Conservation (phyloP, 2,888 invertebrate species). For the Panzeria rudis region DNA sequence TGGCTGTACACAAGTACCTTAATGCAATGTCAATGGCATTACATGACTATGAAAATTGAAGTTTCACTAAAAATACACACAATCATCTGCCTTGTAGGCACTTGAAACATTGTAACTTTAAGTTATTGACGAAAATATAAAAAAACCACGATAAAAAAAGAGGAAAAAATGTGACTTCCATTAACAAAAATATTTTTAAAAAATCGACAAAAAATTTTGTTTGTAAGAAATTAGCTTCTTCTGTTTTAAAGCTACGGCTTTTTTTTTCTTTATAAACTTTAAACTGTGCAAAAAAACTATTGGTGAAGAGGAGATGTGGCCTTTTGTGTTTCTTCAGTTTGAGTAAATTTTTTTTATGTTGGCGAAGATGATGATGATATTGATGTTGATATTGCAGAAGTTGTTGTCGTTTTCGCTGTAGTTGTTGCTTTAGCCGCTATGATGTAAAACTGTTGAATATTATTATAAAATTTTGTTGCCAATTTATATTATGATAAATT, state of each 20-base stretch:
- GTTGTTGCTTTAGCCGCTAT: slow-evolving; percentile 29
- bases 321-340: slow-evolving; percentile 46
- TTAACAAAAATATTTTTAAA: background rate
- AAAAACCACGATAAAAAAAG: background rate
- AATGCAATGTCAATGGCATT: slow-evolving; percentile 74
- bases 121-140: slow-evolving; percentile 53
- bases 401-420: slow-evolving; percentile 6
- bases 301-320: slow-evolving; percentile 40
- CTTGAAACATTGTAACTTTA: slow-evolving; percentile 72
- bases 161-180: slow-evolving; percentile 23
- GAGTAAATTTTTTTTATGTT: slow-evolving; percentile 33
- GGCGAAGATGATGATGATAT: slow-evolving; percentile 25
- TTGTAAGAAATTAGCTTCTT: slow-evolving; percentile 38
- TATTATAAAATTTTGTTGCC: slow-evolving; percentile 64
- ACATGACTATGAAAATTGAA: slow-evolving; percentile 80
- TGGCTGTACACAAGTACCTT: slow-evolving; percentile 34
- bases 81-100: slow-evolving; percentile 23
- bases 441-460: slow-evolving; percentile 59
- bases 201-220: slow-evolving; percentile 30
- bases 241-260: slow-evolving; percentile 5
- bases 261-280: slow-evolving; percentile 44
- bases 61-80: slow-evolving; percentile 77
- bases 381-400: slow-evolving; percentile 23
- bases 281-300: slow-evolving; percentile 49
- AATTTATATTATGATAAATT: slow-evolving; percentile 56